phyloP scores from a whole-genome alignment of 1,140 invertebrate species.

The Hypsibius dujardini region DNA sequence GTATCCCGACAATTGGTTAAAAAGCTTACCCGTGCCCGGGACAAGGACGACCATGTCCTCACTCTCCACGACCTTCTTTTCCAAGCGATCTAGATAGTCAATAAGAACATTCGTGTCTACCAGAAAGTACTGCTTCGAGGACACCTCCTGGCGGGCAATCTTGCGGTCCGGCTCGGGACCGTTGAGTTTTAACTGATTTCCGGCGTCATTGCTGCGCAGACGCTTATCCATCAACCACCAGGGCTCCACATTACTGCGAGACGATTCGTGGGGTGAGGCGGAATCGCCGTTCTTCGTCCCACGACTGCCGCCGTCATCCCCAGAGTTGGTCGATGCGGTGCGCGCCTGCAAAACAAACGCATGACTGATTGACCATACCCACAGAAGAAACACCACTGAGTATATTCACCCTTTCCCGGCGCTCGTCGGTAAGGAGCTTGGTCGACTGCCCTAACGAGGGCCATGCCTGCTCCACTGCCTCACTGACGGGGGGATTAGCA shows the following conservation, averaged over 20 bases:
- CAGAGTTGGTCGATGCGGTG: conserved; percentile 3
- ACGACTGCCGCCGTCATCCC: background rate
- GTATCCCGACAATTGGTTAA: background rate
- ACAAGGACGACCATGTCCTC: conserved; percentile 13
- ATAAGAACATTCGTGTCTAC: conserved; percentile 2
- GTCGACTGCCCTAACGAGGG: conserved; percentile 1
- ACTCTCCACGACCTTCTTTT: conserved; percentile 9
- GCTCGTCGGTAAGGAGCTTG: background rate
- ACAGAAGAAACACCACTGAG: background rate
- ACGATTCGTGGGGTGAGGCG: background rate
- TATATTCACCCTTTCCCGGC: background rate
- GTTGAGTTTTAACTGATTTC: background rate
- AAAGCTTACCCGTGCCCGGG: conserved; percentile 1
- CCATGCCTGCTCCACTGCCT: background rate
- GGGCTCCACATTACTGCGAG: conserved; percentile 3
- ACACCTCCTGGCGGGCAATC: background rate
- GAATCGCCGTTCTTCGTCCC: background rate
- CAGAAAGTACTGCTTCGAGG: background rate
- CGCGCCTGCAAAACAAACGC: background rate
- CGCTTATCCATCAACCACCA: conserved; percentile 14
- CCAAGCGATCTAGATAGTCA: background rate
- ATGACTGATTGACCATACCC: background rate
- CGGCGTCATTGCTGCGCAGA: background rate
- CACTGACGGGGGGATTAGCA: background rate
- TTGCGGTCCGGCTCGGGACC: background rate